Conservation (phyloP, 2,113 vertebrate genomes). For the Theropithecus gelada region DNA sequence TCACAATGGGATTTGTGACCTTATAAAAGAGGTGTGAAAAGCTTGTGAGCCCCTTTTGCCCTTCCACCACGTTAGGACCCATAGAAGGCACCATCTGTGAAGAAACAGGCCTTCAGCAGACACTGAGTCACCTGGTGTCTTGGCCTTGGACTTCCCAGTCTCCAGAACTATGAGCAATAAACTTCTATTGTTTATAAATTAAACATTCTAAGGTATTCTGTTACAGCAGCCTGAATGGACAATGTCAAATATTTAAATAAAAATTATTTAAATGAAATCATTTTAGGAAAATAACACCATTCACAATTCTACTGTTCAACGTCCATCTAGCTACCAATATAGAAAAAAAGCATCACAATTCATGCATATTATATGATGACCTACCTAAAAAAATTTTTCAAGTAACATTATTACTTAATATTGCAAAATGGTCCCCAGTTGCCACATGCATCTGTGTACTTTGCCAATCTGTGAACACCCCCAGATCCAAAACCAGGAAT, state of each 20-base stretch:
- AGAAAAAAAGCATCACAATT: neutral
- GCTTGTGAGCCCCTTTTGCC: neutral
- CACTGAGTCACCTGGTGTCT: neutral
- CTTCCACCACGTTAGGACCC: neutral
- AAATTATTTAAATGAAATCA: constrained; percentile 42
- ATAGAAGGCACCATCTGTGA: neutral
- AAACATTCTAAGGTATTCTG: neutral
- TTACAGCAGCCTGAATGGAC: neutral
- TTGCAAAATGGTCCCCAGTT: neutral
- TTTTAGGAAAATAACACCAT: neutral
- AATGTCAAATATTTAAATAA: neutral
- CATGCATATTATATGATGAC: neutral
- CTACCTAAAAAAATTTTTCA: neutral
- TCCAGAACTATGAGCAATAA: neutral
- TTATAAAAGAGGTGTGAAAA: neutral
- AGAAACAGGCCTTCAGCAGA: neutral
- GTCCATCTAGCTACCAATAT: neutral
- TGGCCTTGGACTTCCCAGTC: neutral
- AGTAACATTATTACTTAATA: neutral
- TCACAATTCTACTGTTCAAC: neutral
- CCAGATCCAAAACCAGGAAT: neutral
- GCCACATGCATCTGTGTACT: neutral
- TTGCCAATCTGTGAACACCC: neutral
- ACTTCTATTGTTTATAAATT: neutral
- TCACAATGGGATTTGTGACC: neutral